A percentile compares a stretch with the other conserved stretches of the same genome.
Evolutionary conservation across 2,113 vertebrate genomes (phyloP).

Genomic region (Dolichallabes microphthalmus): DNA sequence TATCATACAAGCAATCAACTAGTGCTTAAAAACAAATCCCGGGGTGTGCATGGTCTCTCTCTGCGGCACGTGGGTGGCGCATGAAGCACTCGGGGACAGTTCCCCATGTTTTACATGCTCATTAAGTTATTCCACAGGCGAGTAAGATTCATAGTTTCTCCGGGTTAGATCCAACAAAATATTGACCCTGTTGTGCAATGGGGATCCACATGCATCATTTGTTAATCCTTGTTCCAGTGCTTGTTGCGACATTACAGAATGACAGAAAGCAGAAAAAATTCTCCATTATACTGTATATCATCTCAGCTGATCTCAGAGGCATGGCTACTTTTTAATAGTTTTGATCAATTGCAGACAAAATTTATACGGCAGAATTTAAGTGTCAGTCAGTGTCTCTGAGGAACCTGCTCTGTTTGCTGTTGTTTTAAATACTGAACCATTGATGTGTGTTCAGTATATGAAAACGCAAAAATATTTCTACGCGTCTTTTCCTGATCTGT

Average conservation of each 20-base stretch:
- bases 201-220: background rate
- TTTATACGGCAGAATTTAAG: background rate
- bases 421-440: background rate
- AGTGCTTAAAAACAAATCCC: background rate
- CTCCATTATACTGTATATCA: background rate
- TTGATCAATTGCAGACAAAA: background rate
- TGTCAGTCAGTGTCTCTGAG: background rate
- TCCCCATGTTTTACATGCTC: background rate
- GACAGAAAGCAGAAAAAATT: background rate
- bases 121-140: background rate
- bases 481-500: constrained; percentile 40
- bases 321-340: background rate
- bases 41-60: background rate
- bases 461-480: background rate
- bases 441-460: background rate
- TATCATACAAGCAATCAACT: background rate
- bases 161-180: background rate
- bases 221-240: background rate
- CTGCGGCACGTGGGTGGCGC: background rate
- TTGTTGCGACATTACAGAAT: background rate
- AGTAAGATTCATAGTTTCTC: background rate
- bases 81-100: constrained; percentile 1
- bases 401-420: background rate
- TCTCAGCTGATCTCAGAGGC: background rate
- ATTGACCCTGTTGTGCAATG: background rate